A percentile compares a stretch with the other conserved stretches of the same genome.
phyloP scores from a whole-genome alignment of 1,140 invertebrate genomes.

The Gonioctena quinquepunctata region DNA sequence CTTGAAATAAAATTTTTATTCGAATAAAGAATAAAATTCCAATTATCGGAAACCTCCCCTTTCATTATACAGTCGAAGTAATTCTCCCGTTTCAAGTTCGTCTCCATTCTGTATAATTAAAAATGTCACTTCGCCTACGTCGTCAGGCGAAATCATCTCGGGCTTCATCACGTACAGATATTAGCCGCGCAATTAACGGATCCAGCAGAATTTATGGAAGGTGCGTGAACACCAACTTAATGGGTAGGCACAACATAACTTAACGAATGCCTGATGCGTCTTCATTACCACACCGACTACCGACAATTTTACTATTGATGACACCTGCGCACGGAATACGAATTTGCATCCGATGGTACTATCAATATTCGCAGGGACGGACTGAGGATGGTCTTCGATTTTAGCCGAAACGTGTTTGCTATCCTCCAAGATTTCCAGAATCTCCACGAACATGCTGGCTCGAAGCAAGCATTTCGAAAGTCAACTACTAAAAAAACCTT shows the following conservation, averaged over 20 bases:
- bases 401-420: no score
- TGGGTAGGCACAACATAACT: conserved; percentile 24
- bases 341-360: background rate
- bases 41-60: no score
- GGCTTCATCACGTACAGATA: conserved; percentile 12
- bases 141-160: background rate
- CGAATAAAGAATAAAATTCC: no score
- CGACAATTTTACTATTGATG: conserved; percentile 30
- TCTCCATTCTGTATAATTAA: background rate
- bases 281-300: conserved; percentile 25
- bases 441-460: no score
- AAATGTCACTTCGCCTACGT: background rate
- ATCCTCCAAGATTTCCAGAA: no score
- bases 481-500: no score
- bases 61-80: no score
- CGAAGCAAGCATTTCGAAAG: no score
- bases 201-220: conserved; percentile 25
- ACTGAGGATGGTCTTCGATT: no score
- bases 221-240: conserved; percentile 24
- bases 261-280: conserved; percentile 32
- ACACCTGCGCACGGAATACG: conserved; percentile 16
- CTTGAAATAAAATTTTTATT: no score
- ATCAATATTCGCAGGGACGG: background rate
- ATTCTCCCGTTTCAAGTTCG: no score
- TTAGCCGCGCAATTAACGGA: conserved; percentile 28